phyloP scores from a whole-genome alignment of 2,888 invertebrate species.

The Leucophenga montana region DNA sequence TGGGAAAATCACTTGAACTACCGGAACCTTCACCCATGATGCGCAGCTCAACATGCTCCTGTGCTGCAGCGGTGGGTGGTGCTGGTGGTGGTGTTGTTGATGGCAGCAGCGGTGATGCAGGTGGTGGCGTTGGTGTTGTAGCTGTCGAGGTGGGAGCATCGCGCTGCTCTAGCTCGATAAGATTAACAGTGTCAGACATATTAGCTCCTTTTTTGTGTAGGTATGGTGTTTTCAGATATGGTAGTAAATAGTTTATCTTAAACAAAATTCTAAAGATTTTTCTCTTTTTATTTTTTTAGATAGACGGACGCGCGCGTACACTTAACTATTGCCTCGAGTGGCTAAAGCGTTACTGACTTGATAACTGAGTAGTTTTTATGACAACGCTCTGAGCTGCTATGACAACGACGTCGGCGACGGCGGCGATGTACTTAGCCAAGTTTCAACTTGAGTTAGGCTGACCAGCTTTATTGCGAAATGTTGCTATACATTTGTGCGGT shows the following conservation, averaged over 20 bases:
- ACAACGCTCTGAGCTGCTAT: slow-evolving; percentile 5
- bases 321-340: slow-evolving; percentile 22
- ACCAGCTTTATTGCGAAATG: slow-evolving; percentile 9
- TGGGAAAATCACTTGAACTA: slow-evolving; percentile 44
- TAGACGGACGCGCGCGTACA: background rate
- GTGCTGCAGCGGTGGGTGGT: background rate
- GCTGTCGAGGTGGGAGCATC: background rate
- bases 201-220: background rate
- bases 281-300: background rate
- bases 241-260: background rate
- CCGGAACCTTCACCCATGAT: slow-evolving; percentile 37
- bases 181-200: slow-evolving; percentile 1
- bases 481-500: too few relatives aligned
- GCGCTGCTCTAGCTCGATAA: slow-evolving; percentile 31
- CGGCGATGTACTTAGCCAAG: background rate
- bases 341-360: slow-evolving; percentile 34
- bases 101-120: slow-evolving; percentile 4
- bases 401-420: background rate
- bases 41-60: slow-evolving; percentile 53
- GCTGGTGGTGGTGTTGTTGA: too few relatives aligned
- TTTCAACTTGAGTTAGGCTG: slow-evolving; percentile 5
- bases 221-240: background rate
- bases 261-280: background rate
- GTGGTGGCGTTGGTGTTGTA: background rate
- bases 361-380: background rate